Base-by-base conservation (phyloP, 2,113 vertebrate genomes). In the Trematomus loennbergii region DNA sequence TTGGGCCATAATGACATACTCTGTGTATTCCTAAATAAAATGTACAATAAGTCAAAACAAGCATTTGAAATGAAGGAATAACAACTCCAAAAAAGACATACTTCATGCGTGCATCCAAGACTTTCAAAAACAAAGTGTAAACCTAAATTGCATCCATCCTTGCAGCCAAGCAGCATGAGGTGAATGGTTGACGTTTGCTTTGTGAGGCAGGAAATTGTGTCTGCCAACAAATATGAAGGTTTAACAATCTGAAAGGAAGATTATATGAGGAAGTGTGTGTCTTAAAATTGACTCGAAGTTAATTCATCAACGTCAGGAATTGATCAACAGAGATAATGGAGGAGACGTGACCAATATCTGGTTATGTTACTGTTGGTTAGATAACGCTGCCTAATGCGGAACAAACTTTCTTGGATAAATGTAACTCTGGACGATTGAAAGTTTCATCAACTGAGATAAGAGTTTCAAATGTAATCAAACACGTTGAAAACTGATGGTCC, bases 151-250 rank as follows among this genome's bases (percentile, higher is more conserved):
- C 25, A 54, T 9, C n/a, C 16, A 43, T 49, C 18, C 36, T 7
- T 25, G n/a, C 29, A 29, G 29, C 45, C 1, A 29, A 49, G 72
- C 20, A 13, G 12, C 40, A 2, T 18, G 17, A 52, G 73, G 17
- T n/a, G 25, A 25, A 58, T 59, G 8, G 5, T 43, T 67, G 54
- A 61, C 43, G 15, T 29, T 2, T 10, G 10, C 48, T 65, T 25
- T 60, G 18, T 48, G 12, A 25, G 18, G 48, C 64, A 75, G 72
- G 72, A 76, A 75, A 68, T 73, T 68, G 45, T 68, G 49, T 16
- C 50, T 67, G 62, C 74, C 75, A 57, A 48, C 13, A 72, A 61
- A 43, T 17, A 72, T 62, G 62, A 68, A 22, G 63, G 16, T 55
- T 60, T 12, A 20, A 36, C 45, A 33, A 11, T 64, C 33, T n/a